Evolutionary conservation across 2,113 vertebrate genomes (phyloP).

Genomic region (Poeciliopsis retropinna): DNA sequence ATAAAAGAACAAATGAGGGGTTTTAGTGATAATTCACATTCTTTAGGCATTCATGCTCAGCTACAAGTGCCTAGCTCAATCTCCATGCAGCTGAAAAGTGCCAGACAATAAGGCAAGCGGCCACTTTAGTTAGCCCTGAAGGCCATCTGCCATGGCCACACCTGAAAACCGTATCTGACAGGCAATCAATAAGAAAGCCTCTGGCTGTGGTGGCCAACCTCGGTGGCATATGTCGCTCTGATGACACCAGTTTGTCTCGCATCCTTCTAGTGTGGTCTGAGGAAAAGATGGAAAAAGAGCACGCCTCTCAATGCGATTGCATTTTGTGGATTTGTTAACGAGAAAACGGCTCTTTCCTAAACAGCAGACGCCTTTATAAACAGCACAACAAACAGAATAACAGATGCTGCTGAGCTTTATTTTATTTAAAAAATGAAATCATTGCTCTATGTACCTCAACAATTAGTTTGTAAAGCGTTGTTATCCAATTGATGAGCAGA

Average conservation of each 20-base stretch:
- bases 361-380: slow-evolving; percentile 2
- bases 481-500: too few relatives aligned
- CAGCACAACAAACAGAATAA: neutral
- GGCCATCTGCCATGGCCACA: slow-evolving; percentile 72
- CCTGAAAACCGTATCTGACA: slow-evolving; percentile 73
- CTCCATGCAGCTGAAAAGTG: slow-evolving; percentile 17
- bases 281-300: neutral
- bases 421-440: neutral
- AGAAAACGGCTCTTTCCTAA: neutral
- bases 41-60: slow-evolving; percentile 8
- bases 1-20: neutral
- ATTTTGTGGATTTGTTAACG: slow-evolving; percentile 4
- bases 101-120: slow-evolving; percentile 19
- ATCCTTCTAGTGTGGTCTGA: slow-evolving; percentile 24
- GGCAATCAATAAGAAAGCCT: slow-evolving; percentile 76
- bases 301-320: neutral
- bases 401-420: slow-evolving; percentile 3
- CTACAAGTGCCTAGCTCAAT: slow-evolving; percentile 13
- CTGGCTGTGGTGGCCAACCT: slow-evolving; percentile 67
- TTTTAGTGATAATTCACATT: neutral
- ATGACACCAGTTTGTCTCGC: slow-evolving; percentile 53
- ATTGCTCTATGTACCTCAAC: neutral
- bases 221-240: slow-evolving; percentile 72
- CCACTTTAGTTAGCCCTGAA: slow-evolving; percentile 38
- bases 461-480: neutral